phyloP scores from a whole-genome alignment of 2,888 invertebrate genomes.

The Elysia crispata region DNA sequence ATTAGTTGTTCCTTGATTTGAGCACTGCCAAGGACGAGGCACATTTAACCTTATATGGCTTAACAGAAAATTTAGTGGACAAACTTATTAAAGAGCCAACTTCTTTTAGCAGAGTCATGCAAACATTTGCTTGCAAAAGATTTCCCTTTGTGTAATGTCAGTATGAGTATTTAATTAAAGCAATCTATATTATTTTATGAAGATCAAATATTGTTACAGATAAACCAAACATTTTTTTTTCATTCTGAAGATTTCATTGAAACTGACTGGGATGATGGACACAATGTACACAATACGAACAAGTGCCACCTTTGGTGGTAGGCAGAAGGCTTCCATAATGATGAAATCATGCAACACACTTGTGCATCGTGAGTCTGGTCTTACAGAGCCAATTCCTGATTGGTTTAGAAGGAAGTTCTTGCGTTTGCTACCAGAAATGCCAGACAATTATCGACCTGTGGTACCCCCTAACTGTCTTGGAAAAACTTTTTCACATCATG shows the following conservation, averaged over 20 bases:
- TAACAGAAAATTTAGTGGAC: too few species aligned
- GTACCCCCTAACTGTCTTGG: slow-evolving; percentile 48
- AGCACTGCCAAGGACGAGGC: too few species aligned
- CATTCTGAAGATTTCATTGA: slow-evolving; percentile 57
- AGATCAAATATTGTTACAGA: not conserved
- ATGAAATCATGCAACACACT: slow-evolving; percentile 62
- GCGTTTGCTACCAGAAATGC: slow-evolving; percentile 32
- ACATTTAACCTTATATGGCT: too few species aligned
- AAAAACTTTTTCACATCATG: slow-evolving; percentile 50
- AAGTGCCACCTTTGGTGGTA: slow-evolving; percentile 52
- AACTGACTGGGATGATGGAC: slow-evolving; percentile 62
- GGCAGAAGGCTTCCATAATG: slow-evolving; percentile 58
- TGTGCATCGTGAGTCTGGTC: slow-evolving; percentile 57
- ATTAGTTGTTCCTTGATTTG: too few species aligned
- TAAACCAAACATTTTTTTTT: not conserved
- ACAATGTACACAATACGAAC: slow-evolving; percentile 60
- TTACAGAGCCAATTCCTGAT: slow-evolving; percentile 58
- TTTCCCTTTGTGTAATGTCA: too few species aligned
- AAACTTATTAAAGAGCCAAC: too few species aligned
- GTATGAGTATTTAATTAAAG: too few species aligned
- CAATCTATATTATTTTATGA: not conserved
- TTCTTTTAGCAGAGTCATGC: too few species aligned
- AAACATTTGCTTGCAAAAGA: too few species aligned
- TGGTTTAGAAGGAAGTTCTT: slow-evolving; percentile 66
- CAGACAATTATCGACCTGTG: slow-evolving; percentile 44